These are phyloP conservation scores for Choristoneura rosaceana DNA, from an alignment of 2,888 invertebrate species.

Conservation along the genomic window DNA sequence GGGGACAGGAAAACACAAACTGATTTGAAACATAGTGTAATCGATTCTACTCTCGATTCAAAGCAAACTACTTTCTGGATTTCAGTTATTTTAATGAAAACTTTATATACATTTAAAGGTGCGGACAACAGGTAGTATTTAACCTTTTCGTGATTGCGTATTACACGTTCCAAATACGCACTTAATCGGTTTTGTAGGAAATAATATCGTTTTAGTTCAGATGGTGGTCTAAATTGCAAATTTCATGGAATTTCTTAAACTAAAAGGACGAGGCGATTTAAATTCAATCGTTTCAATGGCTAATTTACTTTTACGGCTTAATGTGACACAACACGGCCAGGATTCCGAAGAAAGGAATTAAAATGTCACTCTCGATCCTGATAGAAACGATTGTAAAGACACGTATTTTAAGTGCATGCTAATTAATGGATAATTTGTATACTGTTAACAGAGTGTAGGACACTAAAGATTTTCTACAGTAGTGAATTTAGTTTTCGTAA, in stretches of 20 bases:
- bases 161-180: background rate
- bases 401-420: background rate
- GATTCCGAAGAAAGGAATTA: background rate
- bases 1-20: no score
- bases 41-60: no score
- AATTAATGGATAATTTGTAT: no score
- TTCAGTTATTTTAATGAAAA: no score
- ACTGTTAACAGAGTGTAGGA: no score
- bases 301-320: constrained; percentile 2
- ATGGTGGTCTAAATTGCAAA: background rate
- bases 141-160: background rate
- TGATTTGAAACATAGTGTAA: no score
- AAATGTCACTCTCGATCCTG: background rate
- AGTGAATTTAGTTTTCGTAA: no score
- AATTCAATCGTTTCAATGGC: constrained; percentile 3
- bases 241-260: constrained; percentile 2
- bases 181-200: background rate
- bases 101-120: no score
- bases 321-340: background rate
- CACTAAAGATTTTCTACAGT: no score
- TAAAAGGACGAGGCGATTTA: background rate
- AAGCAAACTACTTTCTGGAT: no score
- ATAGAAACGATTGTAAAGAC: background rate
- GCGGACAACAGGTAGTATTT: no score
- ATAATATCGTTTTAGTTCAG: background rate